Evolutionary conservation across 2,888 invertebrate genomes (phyloP).

Genomic region (Harpalus rubripes): DNA sequence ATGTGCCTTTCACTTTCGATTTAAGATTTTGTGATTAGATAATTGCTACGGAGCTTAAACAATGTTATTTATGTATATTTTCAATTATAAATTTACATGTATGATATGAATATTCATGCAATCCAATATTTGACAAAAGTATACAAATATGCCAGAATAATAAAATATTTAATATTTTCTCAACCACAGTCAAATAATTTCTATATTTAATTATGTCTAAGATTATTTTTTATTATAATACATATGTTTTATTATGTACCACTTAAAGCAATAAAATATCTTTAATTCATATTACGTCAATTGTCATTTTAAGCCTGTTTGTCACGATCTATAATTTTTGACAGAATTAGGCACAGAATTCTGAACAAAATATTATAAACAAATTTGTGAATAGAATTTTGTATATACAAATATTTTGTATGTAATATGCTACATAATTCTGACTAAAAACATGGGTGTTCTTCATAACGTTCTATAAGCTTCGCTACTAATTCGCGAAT

Average conservation of each 20-base stretch:
- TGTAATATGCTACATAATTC: no score
- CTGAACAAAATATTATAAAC: no score
- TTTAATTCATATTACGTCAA: no score
- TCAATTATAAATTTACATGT: not conserved
- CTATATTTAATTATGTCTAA: not conserved
- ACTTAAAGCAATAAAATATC: not conserved
- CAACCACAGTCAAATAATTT: not conserved
- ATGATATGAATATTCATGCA: not conserved
- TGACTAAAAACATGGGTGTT: no score
- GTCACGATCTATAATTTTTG: no score
- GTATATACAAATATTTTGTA: no score
- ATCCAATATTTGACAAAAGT: not conserved
- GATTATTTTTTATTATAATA: not conserved
- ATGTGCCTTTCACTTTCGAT: slow-evolving; percentile 13
- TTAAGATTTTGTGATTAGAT: slow-evolving; percentile 1
- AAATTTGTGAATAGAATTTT: no score
- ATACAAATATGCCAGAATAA: not conserved
- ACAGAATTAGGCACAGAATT: no score
- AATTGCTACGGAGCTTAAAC: not conserved
- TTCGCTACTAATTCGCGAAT: no score
- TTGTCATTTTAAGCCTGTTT: no score
- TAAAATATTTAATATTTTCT: not conserved
- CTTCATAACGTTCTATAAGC: no score
- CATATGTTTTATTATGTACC: not conserved
- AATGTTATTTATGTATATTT: slow-evolving; percentile 11